A percentile compares a stretch with the other conserved stretches of the same genome.
Evolutionary conservation across 2,888 invertebrate species (phyloP).

Genomic region (Apomyelois bistriatella): DNA sequence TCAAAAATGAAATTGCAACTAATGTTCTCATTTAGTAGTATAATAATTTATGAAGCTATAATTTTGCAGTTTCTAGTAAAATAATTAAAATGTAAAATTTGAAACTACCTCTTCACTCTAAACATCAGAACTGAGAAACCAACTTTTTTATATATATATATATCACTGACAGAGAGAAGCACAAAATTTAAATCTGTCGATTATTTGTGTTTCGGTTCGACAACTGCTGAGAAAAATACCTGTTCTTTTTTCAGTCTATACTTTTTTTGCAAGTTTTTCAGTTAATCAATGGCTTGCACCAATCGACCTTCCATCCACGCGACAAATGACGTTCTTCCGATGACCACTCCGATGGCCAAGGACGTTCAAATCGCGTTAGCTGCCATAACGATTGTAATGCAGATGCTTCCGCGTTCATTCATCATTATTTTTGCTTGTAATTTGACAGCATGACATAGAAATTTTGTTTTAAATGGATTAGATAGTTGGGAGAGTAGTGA

Average conservation of each 20-base stretch:
- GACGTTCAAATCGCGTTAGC: constrained; percentile 39
- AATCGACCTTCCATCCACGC: constrained; percentile 12
- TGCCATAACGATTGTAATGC: constrained; percentile 4
- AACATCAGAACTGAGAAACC: no score
- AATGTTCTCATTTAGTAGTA: no score
- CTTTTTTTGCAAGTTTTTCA: neutral
- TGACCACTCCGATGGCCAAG: constrained; percentile 30
- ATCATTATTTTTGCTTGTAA: constrained; percentile 20
- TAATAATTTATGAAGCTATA: no score
- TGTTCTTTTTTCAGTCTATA: neutral
- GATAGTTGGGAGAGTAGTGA: no score
- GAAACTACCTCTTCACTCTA: no score
- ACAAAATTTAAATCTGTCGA: no score
- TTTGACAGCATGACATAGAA: neutral
- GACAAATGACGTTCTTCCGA: constrained; percentile 47
- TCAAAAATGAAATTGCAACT: no score
- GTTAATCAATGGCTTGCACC: constrained; percentile 8
- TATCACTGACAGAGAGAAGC: no score
- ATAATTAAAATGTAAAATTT: no score
- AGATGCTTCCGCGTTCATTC: constrained; percentile 25
- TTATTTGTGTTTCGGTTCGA: neutral
- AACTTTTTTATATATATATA: no score
- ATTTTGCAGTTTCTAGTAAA: no score
- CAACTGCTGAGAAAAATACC: neutral
- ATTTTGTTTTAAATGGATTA: no score